Evolutionary conservation across 2,797 vertebrate species (phyloP), one percentile per base, ranked within the genome.

Genomic region (Sandelia bainsii): DNA sequence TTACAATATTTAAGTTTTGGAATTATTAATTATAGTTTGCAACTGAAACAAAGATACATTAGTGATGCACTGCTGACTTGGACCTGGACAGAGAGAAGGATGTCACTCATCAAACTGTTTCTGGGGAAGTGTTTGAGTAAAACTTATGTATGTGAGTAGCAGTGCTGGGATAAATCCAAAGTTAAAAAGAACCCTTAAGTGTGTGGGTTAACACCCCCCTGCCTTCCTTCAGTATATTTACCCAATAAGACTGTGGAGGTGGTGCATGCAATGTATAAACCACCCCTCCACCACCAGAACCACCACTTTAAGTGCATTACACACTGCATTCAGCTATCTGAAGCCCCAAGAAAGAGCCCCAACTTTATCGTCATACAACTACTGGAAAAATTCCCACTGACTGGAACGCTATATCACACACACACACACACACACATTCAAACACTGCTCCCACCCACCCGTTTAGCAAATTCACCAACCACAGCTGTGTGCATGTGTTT

Each of bases 301-400:
- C 64, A 58, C 51, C 32, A 34, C 32, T 80, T 73, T 75, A 80
- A 72, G 76, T 81, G 70, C 69, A 82, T 85, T 82, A 86, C 72
- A 79, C 81, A 81, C 70, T 58, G 77, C 69, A 77, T 80, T 81
- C 72, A 80, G 77, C 79, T 89, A 88, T 82, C 72, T 27, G 75
- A 81, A 73, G 80, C 81, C 72, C 62, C 40, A 42, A 86, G 83
- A 91, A 91, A 89, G 81, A 86, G 81, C 81, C 32, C 32, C 32
- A 34, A 83, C 85, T 93, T 92, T 81, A 90, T 93, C 91, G 91
- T 90, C 87, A 79, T 74, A 69, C 80, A 89, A 87, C 87, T 85
- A 78, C 87, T 87, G 91, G 89, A 92, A 92, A 89, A 62, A 87
- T 86, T 75, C 78, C 82, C 83, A 82, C 76, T 90, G 92, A 92